These are phyloP conservation scores for Lysandra bellargus DNA, from an alignment of 2,888 invertebrate genomes.

Conservation along the genomic window DNA sequence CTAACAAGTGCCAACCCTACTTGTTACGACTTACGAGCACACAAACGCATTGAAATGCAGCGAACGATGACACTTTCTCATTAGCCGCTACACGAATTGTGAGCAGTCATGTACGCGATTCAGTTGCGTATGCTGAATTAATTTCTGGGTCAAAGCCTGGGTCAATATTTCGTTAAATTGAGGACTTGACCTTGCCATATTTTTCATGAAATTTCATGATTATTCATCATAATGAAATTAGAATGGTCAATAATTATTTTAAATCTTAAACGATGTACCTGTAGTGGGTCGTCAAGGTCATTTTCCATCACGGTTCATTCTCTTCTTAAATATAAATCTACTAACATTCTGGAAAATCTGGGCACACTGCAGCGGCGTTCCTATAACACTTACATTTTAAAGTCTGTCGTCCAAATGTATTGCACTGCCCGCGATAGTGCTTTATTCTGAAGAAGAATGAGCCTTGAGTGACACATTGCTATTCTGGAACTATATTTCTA, in stretches of 20 bases:
- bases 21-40: constrained; percentile 17
- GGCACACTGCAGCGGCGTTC: no score
- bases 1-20: not conserved
- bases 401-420: no score
- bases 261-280: no score
- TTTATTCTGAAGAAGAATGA: not conserved
- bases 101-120: constrained; percentile 31
- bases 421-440: no score
- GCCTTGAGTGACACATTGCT: not conserved
- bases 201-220: not conserved
- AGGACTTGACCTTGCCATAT: not conserved
- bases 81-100: constrained; percentile 35
- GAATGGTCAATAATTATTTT: not conserved
- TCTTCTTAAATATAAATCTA: no score
- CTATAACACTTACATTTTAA: no score
- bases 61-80: constrained; percentile 32
- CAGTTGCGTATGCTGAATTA: constrained; percentile 34
- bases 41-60: constrained; percentile 30
- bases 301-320: no score
- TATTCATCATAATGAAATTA: not conserved
- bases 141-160: constrained; percentile 39
- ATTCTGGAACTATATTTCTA: not conserved
- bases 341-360: no score
- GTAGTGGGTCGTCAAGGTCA: no score
- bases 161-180: constrained; percentile 26